Evolutionary conservation across 2,888 invertebrate species (phyloP).

Genomic region (Orchestes rusci): DNA sequence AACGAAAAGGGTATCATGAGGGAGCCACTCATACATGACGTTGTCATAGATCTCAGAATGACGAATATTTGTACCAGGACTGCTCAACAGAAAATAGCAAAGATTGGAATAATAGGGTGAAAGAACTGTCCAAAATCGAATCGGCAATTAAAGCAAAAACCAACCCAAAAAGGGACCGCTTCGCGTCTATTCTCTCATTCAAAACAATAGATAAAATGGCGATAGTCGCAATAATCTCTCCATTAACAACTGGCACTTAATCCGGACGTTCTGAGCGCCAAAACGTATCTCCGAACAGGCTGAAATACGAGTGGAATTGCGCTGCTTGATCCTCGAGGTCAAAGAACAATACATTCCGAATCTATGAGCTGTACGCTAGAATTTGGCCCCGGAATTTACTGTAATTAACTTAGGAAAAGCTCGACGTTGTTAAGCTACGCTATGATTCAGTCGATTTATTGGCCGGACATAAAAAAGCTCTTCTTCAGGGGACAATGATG

Average conservation of each 20-base stretch:
- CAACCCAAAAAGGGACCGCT: too few species aligned
- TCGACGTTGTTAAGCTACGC: slow-evolving; percentile 11
- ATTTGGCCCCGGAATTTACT: slow-evolving; percentile 17
- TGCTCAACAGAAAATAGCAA: too few species aligned
- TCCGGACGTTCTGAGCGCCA: slow-evolving; percentile 21
- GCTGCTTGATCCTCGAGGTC: slow-evolving; percentile 25
- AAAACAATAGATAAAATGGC: slow-evolving; percentile 13
- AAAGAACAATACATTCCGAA: slow-evolving; percentile 24
- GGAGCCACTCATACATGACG: too few species aligned
- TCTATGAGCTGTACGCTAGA: slow-evolving; percentile 21
- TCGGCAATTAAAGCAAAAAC: too few species aligned
- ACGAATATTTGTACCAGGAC: too few species aligned
- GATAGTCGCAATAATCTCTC: slow-evolving; percentile 20
- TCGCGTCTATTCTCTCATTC: neutral
- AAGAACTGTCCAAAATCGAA: too few species aligned
- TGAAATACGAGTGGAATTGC: slow-evolving; percentile 23
- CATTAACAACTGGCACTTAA: slow-evolving; percentile 24
- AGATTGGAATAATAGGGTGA: too few species aligned
- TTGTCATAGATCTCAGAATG: too few species aligned
- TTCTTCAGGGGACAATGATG: too few species aligned
- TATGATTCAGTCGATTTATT: too few species aligned
- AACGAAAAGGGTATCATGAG: too few species aligned
- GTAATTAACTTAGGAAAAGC: slow-evolving; percentile 15
- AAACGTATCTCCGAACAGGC: slow-evolving; percentile 15
- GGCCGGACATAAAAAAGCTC: too few species aligned